phyloP scores from a whole-genome alignment of 2,888 invertebrate species.

The Pasiphila rectangulata region DNA sequence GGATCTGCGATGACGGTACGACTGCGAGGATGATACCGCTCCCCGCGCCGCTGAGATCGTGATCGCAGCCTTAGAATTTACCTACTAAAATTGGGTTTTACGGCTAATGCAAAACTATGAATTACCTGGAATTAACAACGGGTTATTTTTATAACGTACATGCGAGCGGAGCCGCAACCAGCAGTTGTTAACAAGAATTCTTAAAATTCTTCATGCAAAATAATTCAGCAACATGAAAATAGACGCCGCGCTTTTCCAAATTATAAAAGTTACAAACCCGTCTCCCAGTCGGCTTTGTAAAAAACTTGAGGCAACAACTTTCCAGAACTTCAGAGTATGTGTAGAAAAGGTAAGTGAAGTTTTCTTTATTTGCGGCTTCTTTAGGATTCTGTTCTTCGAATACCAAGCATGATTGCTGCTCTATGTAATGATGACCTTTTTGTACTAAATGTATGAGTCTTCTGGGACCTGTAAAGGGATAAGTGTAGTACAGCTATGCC shows the following conservation, averaged over 20 bases:
- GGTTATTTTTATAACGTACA: too few species aligned
- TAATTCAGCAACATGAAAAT: conserved; percentile 12
- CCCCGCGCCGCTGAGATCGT: too few species aligned
- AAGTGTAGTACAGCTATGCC: too few species aligned
- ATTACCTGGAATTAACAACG: too few species aligned
- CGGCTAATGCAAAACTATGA: too few species aligned
- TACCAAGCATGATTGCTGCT: conserved; percentile 51
- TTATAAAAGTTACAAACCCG: conserved; percentile 43
- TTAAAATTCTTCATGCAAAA: conserved; percentile 10
- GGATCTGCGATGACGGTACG: too few species aligned
- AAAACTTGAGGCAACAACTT: conserved; percentile 54
- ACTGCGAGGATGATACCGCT: too few species aligned
- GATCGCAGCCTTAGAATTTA: too few species aligned
- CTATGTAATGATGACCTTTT: conserved; percentile 49
- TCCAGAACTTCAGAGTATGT: conserved; percentile 62
- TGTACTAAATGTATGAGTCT: conserved; percentile 49
- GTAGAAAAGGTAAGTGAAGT: conserved; percentile 56
- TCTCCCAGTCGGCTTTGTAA: conserved; percentile 39
- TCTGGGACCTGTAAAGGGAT: conserved; percentile 41
- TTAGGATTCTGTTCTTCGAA: conserved; percentile 53
- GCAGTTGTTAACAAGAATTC: neutral
- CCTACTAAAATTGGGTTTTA: too few species aligned
- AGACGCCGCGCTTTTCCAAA: conserved; percentile 14
- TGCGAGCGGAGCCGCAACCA: too few species aligned
- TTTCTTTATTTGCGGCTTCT: conserved; percentile 30